Evolutionary conservation across 2,888 invertebrate species (phyloP).

Genomic region (Oscheius myriophilus): DNA sequence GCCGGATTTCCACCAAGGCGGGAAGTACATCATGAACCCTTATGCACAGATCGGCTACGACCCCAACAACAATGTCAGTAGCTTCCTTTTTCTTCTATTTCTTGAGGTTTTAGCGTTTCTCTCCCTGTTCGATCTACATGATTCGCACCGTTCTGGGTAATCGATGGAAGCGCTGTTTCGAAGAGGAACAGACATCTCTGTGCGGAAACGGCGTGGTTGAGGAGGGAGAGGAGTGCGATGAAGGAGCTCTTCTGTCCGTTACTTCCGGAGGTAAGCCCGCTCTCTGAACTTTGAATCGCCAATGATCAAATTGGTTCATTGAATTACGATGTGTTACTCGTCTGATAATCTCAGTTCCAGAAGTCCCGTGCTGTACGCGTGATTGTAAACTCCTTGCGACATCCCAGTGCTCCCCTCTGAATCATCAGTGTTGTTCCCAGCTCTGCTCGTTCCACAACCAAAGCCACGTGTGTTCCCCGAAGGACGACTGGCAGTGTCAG

Average conservation of each 20-base stretch:
- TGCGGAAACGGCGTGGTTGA: conserved; percentile 95
- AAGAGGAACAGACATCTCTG: conserved; percentile 84
- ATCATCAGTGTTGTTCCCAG: conserved; percentile 89
- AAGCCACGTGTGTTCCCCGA: conserved; percentile 81
- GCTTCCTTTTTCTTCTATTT: not conserved
- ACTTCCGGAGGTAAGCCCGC: not conserved
- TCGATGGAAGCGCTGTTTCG: conserved; percentile 36
- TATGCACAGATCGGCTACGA: conserved; percentile 43
- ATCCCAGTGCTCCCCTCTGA: conserved; percentile 82
- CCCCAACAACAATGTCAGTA: conserved; percentile 41
- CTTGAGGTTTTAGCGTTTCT: conserved; percentile 34
- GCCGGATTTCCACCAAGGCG: conserved; percentile 34
- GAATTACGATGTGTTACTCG: no score
- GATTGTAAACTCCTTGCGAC: conserved; percentile 33
- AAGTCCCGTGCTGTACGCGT: conserved; percentile 41
- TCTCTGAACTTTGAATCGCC: no score
- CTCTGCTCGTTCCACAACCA: conserved; percentile 86
- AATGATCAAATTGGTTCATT: no score
- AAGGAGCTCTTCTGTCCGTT: conserved; percentile 82
- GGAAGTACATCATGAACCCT: conserved; percentile 41
- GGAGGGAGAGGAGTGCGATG: conserved; percentile 95
- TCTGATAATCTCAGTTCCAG: not conserved
- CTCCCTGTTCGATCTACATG: conserved; percentile 41
- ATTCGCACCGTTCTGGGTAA: conserved; percentile 35
- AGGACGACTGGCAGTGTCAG: conserved; percentile 89